Evolutionary conservation across 2,888 invertebrate species (phyloP).

Genomic region (Colletes collaris): DNA sequence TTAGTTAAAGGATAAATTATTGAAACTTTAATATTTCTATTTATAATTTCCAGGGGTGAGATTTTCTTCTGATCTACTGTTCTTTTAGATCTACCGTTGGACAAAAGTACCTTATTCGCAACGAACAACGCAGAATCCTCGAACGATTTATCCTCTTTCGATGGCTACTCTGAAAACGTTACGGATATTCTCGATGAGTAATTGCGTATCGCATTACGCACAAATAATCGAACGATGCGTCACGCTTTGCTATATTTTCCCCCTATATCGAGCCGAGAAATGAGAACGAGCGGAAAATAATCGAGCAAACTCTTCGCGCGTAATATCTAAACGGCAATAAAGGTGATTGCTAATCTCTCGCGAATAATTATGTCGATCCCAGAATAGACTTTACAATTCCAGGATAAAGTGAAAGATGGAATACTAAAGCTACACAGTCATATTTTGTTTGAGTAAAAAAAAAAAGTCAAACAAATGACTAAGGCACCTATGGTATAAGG

Average conservation of each 20-base stretch:
- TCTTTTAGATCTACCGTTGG: no score
- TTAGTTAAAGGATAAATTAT: no score
- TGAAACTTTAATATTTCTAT: no score
- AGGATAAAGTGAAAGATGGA: background rate
- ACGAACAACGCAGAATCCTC: no score
- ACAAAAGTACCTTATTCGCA: no score
- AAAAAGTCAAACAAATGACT: no score
- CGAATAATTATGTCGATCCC: background rate
- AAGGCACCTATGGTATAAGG: no score
- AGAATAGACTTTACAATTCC: background rate
- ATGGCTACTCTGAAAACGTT: constrained; percentile 8
- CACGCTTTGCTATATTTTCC: constrained; percentile 30
- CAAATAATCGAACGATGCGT: constrained; percentile 55
- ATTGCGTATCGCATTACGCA: constrained; percentile 44
- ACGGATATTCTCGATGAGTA: constrained; percentile 21
- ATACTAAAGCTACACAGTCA: no score
- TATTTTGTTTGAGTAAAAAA: no score
- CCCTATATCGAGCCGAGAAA: background rate
- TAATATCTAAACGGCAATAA: background rate
- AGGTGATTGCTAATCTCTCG: constrained; percentile 10
- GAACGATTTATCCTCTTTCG: no score
- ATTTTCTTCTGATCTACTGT: no score
- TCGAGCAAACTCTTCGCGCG: background rate
- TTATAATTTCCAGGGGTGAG: no score
- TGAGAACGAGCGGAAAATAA: constrained; percentile 5